A percentile compares a stretch with the other conserved stretches of the same genome.
Evolutionary conservation across 1,140 invertebrate species (phyloP).

Genomic region (Drosophila kurseongensis): DNA sequence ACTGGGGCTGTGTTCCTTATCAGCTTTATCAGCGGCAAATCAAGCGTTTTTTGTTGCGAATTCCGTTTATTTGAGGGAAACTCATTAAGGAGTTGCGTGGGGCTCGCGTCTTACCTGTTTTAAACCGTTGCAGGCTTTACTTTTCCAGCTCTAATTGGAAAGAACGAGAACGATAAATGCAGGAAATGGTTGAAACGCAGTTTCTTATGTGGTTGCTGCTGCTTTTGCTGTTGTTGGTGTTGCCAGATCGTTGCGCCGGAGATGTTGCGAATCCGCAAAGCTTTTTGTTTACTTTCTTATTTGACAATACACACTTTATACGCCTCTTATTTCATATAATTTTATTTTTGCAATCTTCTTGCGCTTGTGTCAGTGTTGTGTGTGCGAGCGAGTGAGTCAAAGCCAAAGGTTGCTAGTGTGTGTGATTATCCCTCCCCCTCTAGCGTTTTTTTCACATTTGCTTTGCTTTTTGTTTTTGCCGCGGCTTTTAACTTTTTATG

Average conservation of each 20-base stretch:
- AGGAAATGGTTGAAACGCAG: slow-evolving; percentile 70
- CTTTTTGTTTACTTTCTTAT: slow-evolving; percentile 63
- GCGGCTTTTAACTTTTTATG: slow-evolving; percentile 59
- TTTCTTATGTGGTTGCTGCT: slow-evolving; percentile 53
- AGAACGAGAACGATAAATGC: slow-evolving; percentile 24
- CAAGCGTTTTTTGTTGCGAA: slow-evolving; percentile 33
- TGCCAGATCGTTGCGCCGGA: slow-evolving; percentile 64
- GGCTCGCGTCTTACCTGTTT: slow-evolving; percentile 15
- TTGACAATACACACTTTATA: slow-evolving; percentile 54
- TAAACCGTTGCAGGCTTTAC: background rate
- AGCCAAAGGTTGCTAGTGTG: slow-evolving; percentile 50
- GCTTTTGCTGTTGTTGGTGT: slow-evolving; percentile 69
- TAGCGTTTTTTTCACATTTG: slow-evolving; percentile 25
- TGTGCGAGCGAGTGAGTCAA: slow-evolving; percentile 52
- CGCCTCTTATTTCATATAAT: slow-evolving; percentile 37
- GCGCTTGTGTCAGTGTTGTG: slow-evolving; percentile 13
- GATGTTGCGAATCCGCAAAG: slow-evolving; percentile 62
- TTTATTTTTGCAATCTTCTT: slow-evolving; percentile 57
- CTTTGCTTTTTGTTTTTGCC: slow-evolving; percentile 63
- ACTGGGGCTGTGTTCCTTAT: slow-evolving; percentile 37
- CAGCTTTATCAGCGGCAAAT: slow-evolving; percentile 63
- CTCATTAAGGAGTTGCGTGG: slow-evolving; percentile 40
- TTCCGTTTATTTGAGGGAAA: slow-evolving; percentile 32
- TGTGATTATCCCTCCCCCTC: slow-evolving; percentile 36
- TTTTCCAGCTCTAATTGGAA: slow-evolving; percentile 13